These are phyloP conservation scores for Narcine bancroftii DNA, from an alignment of 2,113 vertebrate genomes.

Conservation along the genomic window DNA sequence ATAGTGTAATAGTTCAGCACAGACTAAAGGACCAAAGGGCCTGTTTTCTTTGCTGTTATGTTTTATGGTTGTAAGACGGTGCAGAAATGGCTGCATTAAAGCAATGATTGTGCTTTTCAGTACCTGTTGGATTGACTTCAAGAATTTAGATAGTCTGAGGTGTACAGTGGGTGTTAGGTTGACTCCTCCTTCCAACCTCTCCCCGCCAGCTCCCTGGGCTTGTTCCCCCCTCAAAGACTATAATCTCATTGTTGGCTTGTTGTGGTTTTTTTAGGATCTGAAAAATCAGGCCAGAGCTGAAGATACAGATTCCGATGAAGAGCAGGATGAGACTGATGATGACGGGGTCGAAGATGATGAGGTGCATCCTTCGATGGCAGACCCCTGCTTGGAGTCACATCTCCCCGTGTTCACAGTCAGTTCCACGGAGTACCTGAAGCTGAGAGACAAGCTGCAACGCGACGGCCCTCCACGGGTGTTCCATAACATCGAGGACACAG, in stretches of 20 bases:
- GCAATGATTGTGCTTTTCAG: too few relatives aligned
- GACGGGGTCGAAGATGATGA: neutral
- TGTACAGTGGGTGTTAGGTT: too few relatives aligned
- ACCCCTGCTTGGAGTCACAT: neutral
- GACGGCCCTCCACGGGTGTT: conserved; percentile 40
- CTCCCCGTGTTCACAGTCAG: conserved; percentile 43
- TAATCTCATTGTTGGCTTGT: neutral
- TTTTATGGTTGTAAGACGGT: too few relatives aligned
- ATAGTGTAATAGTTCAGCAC: too few relatives aligned
- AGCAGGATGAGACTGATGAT: conserved; percentile 33
- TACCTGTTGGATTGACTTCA: too few relatives aligned
- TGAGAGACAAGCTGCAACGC: conserved; percentile 35
- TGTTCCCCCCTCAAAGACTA: too few relatives aligned
- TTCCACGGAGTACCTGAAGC: conserved; percentile 41
- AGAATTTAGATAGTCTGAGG: too few relatives aligned
- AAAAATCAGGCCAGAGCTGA: neutral
- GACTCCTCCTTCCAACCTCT: too few relatives aligned
- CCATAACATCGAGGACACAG: conserved; percentile 39
- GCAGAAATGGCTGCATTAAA: too few relatives aligned
- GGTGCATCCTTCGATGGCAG: neutral
- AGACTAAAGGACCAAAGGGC: too few relatives aligned
- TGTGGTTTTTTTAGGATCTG: conserved; percentile 10
- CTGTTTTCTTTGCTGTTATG: too few relatives aligned
- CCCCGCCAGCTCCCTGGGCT: too few relatives aligned
- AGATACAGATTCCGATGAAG: neutral